Base-by-base conservation (phyloP, 2,888 invertebrate genomes). In the Hypercompe scribonia region DNA sequence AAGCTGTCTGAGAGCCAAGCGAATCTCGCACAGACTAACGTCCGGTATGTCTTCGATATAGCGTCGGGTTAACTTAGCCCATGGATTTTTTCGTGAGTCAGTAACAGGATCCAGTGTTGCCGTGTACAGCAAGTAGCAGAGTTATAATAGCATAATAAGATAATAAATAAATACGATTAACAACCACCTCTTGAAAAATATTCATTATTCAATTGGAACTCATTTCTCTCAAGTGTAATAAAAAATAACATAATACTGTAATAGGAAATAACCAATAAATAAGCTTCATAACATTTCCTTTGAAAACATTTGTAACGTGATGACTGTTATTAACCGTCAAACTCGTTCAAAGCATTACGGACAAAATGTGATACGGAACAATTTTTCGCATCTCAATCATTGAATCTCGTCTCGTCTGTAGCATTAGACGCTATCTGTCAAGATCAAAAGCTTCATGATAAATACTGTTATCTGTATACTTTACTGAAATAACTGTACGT, bases 371-470 rank as follows among this genome's bases (percentile, higher is more conserved):
- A 28, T 31, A 61, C 68, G 72, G 7, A 61, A 66, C 74, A 63
- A 74, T 77, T 50, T 68, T 74, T 68, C 73, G 73, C 58, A 69
- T 36, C 73, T 71, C 65, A 63, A 76, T 73, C 70, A n/a, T 34
- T 65, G 64, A 50, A 65, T 68, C 63, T 58, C 31, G 67, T 78
- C 71, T 75, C 61, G 46, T 65, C 21, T 31, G 61, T 34, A 63
- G 67, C 33, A 73, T 71, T 66, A 75, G 71, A 76, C 74, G 70
- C 71, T 67, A 68, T 67, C 63, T 70, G 42, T 13, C 65, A 21
- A 82, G 84, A 84, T 70, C 70, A 64, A 81, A 81, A 79, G 61
- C 50, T 15, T n/a, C 15, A 50, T n/a, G n/a, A 64, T 64, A 33
- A 50, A 11, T 36, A n/a, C 36, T 24, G n/a, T 68, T 34, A 33